phyloP scores from a whole-genome alignment of 1,140 invertebrate species.

The Dreissena polymorpha region DNA sequence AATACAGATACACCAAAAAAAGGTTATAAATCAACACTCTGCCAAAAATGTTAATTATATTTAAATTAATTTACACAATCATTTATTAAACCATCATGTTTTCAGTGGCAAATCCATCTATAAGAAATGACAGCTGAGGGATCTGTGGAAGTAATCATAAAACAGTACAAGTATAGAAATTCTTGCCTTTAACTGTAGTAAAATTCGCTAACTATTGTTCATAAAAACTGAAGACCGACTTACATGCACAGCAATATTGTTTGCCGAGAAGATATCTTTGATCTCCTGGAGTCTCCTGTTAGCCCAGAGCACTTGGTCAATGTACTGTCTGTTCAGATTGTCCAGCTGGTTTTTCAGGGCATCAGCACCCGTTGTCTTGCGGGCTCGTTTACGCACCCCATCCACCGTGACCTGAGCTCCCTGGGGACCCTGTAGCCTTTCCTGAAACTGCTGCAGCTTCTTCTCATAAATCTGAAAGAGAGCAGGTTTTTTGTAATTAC shows the following conservation, averaged over 20 bases:
- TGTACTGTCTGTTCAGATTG: conserved; percentile 81
- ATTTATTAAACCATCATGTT: too few species aligned
- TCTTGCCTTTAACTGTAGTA: too few species aligned
- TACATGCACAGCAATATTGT: conserved; percentile 73
- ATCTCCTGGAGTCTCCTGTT: conserved; percentile 72
- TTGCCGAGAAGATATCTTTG: conserved; percentile 65
- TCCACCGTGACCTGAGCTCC: conserved; percentile 54
- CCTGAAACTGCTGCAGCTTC: conserved; percentile 92
- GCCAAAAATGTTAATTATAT: too few species aligned
- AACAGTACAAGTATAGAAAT: too few species aligned
- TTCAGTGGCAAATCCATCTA: too few species aligned
- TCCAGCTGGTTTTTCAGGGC: conserved; percentile 91
- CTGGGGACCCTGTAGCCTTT: conserved; percentile 89
- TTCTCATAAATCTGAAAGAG: conserved; percentile 92
- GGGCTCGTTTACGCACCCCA: conserved; percentile 75
- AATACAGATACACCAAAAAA: too few species aligned
- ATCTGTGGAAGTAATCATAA: too few species aligned
- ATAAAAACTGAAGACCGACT: too few species aligned
- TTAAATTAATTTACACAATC: too few species aligned
- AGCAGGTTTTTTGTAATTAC: not conserved
- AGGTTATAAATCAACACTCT: too few species aligned
- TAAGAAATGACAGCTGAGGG: too few species aligned
- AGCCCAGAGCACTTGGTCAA: conserved; percentile 74
- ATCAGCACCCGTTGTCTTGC: conserved; percentile 85
- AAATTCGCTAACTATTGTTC: too few species aligned